phyloP scores from a whole-genome alignment of 2,113 vertebrate species.

The Megalops atlanticus region DNA sequence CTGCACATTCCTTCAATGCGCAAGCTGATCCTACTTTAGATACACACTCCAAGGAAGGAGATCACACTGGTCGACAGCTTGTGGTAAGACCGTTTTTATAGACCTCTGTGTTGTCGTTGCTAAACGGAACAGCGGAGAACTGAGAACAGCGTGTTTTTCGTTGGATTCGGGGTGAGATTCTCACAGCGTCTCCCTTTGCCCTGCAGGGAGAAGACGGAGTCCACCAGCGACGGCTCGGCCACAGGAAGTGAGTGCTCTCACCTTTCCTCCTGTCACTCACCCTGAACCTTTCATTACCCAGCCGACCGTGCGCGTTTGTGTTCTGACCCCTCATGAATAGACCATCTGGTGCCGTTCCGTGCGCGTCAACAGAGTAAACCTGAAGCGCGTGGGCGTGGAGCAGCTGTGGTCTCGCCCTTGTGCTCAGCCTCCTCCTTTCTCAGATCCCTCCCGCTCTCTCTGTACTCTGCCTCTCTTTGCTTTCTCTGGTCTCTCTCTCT shows the following conservation, averaged over 20 bases:
- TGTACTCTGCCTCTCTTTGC: background rate
- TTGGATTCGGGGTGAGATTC: background rate
- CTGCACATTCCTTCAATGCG: background rate
- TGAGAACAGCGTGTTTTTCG: background rate
- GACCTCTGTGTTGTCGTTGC: too few relatives aligned
- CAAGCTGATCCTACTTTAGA: too few relatives aligned
- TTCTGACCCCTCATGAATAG: too few relatives aligned
- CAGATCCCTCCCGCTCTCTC: background rate
- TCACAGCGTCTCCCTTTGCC: slow-evolving; percentile 42
- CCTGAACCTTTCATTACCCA: slow-evolving; percentile 25
- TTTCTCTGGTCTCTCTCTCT: slow-evolving; percentile 14
- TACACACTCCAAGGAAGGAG: too few relatives aligned
- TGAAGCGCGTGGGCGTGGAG: background rate
- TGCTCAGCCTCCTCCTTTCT: background rate
- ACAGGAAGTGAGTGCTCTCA: slow-evolving; percentile 72
- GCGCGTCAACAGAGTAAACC: too few relatives aligned
- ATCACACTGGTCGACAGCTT: too few relatives aligned
- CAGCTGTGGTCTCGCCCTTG: background rate
- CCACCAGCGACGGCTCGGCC: slow-evolving; percentile 84
- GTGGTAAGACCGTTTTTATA: too few relatives aligned
- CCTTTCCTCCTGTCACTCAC: slow-evolving; percentile 32
- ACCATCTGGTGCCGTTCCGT: too few relatives aligned
- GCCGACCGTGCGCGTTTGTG: slow-evolving; percentile 28
- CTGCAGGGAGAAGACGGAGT: slow-evolving; percentile 89
- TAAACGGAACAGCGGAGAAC: too few relatives aligned